Conservation (phyloP, 2,888 invertebrate species). For the Xestia c-nigrum region DNA sequence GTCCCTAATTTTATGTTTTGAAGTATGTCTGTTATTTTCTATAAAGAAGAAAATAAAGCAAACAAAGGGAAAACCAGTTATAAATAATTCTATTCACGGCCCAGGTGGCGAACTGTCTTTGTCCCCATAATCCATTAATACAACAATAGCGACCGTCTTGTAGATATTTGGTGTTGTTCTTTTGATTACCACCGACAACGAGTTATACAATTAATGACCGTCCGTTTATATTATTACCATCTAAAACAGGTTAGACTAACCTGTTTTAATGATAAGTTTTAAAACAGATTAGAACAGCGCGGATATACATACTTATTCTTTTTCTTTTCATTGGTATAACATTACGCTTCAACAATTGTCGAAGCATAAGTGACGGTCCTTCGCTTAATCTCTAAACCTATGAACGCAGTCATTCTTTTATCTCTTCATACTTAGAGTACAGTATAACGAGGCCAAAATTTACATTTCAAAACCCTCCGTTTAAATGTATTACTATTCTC, state of each 20-base stretch:
- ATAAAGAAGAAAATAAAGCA: not conserved
- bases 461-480: conserved; percentile 20
- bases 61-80: not conserved
- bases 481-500: not conserved
- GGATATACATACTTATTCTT: not conserved
- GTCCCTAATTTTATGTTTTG: not conserved
- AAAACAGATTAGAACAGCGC: not conserved
- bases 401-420: not conserved
- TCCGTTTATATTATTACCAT: not conserved
- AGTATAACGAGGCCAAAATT: not conserved
- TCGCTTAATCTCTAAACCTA: not conserved
- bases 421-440: not conserved
- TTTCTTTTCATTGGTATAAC: not conserved
- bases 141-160: not conserved
- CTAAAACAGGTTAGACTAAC: not conserved
- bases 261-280: conserved; percentile 8
- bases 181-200: not conserved
- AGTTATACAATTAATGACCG: conserved; percentile 1
- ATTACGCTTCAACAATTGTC: not conserved
- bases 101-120: conserved; percentile 2
- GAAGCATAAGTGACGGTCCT: not conserved
- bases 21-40: too few relatives aligned
- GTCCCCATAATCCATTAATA: not conserved
- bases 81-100: not conserved
- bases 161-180: not conserved